Conservation (phyloP, 2,888 invertebrate genomes). For the Cabera pusaria region DNA sequence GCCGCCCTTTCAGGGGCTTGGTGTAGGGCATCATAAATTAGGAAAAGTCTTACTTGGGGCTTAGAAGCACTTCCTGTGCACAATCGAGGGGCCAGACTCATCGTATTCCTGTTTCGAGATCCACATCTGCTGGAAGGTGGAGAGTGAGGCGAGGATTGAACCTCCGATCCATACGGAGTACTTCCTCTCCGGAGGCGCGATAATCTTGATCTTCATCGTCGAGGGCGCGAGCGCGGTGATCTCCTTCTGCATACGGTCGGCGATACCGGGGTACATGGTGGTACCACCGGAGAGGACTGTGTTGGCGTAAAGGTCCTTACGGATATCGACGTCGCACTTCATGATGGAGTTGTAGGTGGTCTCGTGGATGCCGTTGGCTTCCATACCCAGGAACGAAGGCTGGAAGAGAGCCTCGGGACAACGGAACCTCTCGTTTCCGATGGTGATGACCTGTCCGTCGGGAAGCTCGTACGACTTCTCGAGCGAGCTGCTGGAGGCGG, state of each 20-base stretch:
- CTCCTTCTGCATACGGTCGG: slow-evolving; percentile 97
- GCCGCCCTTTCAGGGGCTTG: slow-evolving; percentile 69
- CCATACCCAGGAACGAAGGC: slow-evolving; percentile 95
- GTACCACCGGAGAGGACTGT: slow-evolving; percentile 97
- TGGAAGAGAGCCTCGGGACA: slow-evolving; percentile 98
- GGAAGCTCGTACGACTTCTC: slow-evolving; percentile 98
- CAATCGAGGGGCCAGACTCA: slow-evolving; percentile 97
- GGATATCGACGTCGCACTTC: slow-evolving; percentile 99
- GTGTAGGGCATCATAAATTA: slow-evolving; percentile 78
- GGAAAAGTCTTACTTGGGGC: slow-evolving; percentile 70
- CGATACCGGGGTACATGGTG: slow-evolving; percentile 98
- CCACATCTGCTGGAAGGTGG: slow-evolving; percentile 98
- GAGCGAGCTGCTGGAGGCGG: slow-evolving; percentile 94
- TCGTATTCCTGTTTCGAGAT: slow-evolving; percentile 99
- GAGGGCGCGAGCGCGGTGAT: slow-evolving; percentile 96
- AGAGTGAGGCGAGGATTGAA: slow-evolving; percentile 94
- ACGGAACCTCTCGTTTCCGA: slow-evolving; percentile 97
- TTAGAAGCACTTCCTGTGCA: slow-evolving; percentile 94
- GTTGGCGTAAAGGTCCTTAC: slow-evolving; percentile 98
- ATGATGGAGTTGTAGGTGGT: slow-evolving; percentile 98
- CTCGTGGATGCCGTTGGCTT: slow-evolving; percentile 95
- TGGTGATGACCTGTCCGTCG: slow-evolving; percentile 96
- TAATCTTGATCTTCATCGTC: slow-evolving; percentile 97
- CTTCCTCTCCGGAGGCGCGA: slow-evolving; percentile 96
- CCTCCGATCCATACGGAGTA: slow-evolving; percentile 98